A percentile compares a stretch with the other conserved stretches of the same genome.
Conservation (phyloP, 2,797 vertebrate species). For the Myotis vivesi region DNA sequence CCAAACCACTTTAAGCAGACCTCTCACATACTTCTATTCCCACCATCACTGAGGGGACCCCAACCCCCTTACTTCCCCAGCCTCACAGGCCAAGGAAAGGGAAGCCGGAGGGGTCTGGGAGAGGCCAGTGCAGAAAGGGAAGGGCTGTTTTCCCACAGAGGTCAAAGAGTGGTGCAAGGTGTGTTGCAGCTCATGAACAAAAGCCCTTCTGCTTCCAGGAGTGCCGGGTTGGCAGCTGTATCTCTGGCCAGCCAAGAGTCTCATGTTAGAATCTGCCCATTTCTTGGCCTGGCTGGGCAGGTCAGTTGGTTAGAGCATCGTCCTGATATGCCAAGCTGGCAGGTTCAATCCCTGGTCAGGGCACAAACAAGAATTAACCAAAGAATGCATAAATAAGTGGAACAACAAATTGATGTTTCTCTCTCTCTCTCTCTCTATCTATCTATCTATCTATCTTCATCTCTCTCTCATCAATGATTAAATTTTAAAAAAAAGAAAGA, state of each 20-base stretch:
- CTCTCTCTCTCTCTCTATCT: no score
- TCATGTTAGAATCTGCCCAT: slow-evolving; percentile 38
- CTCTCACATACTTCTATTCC: background rate
- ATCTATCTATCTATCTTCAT: no score
- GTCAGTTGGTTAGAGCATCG: no score
- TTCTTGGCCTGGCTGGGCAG: background rate
- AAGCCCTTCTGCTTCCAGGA: background rate
- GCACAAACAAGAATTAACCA: no score
- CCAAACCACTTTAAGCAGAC: background rate
- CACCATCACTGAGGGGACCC: background rate
- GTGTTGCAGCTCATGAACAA: background rate
- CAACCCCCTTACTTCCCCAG: background rate
- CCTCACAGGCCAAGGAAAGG: background rate
- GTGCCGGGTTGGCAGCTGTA: background rate
- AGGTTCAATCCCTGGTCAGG: no score
- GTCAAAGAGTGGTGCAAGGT: background rate
- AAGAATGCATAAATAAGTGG: no score
- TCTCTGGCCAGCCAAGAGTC: background rate
- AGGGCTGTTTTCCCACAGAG: background rate
- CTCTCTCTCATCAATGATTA: no score
- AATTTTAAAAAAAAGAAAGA: no score
- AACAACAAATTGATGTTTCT: no score
- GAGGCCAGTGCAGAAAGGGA: background rate
- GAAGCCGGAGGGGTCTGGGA: background rate
- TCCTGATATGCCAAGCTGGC: no score